phyloP scores from a whole-genome alignment of 2,888 invertebrate genomes.

The Agonopterix alstromeriana region DNA sequence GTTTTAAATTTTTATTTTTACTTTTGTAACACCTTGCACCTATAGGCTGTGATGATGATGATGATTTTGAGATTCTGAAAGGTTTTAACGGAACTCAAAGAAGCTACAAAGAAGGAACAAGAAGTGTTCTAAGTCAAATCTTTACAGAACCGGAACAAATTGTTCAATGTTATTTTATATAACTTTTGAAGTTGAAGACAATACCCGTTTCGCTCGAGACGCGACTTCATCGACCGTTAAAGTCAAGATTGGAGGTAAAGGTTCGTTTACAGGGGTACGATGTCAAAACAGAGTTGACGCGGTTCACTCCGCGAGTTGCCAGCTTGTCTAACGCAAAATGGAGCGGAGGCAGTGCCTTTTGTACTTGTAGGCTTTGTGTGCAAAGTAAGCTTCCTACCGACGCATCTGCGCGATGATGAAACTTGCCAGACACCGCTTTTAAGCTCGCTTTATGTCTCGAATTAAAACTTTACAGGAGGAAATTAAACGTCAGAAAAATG shows the following conservation, averaged over 20 bases:
- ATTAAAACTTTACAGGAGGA: constrained; percentile 73
- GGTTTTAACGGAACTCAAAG: too few species aligned
- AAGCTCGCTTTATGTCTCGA: constrained; percentile 69
- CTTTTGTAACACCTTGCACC: too few species aligned
- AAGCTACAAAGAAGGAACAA: too few species aligned
- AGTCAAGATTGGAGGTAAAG: not conserved
- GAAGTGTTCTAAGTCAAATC: too few species aligned
- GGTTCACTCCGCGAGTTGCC: constrained; percentile 58
- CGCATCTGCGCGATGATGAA: constrained; percentile 72
- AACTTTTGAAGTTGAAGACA: too few species aligned
- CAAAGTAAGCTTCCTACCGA: constrained; percentile 73
- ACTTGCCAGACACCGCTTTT: constrained; percentile 75
- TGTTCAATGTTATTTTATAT: too few species aligned
- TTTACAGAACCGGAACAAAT: too few species aligned
- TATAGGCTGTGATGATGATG: too few species aligned
- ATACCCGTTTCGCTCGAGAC: too few species aligned
- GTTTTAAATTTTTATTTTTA: too few species aligned
- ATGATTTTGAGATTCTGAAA: too few species aligned
- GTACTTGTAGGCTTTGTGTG: constrained; percentile 73
- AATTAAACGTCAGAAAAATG: constrained; percentile 68
- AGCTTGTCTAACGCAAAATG: constrained; percentile 70
- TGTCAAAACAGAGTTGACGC: constrained; percentile 45
- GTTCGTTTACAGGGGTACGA: constrained; percentile 2
- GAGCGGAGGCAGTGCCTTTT: constrained; percentile 68
- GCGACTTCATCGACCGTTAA: too few species aligned